These are phyloP conservation scores for Haliaeetus leucogaster DNA, from an alignment of 2,113 vertebrate genomes.

Conservation along the genomic window DNA sequence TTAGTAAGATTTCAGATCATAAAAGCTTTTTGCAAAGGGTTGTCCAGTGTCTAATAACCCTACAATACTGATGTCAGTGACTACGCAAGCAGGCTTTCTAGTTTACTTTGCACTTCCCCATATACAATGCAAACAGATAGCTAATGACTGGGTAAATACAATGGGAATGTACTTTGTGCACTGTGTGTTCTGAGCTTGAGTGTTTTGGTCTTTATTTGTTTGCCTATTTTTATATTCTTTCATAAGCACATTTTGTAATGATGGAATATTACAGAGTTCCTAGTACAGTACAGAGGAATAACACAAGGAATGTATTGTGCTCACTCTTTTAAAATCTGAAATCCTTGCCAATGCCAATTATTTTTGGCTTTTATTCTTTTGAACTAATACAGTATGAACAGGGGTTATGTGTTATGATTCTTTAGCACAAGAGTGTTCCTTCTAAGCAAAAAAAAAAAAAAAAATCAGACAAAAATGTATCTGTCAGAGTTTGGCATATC, in stretches of 20 bases:
- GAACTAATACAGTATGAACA: conserved; percentile 10
- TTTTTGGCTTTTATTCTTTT: conserved; percentile 63
- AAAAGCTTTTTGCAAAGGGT: conserved; percentile 32
- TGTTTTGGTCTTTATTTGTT: conserved; percentile 60
- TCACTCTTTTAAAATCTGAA: conserved; percentile 34
- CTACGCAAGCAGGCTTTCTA: conserved; percentile 42
- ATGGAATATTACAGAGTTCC: conserved; percentile 54
- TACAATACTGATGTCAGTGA: conserved; percentile 23
- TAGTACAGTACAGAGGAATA: conserved; percentile 17
- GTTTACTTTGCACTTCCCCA: conserved; percentile 41
- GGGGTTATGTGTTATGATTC: neutral
- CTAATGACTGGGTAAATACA: conserved; percentile 60
- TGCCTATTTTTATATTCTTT: conserved; percentile 60
- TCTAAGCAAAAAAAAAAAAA: neutral
- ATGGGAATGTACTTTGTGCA: conserved; percentile 32
- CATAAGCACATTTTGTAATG: conserved; percentile 37
- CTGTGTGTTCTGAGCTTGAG: conserved; percentile 35
- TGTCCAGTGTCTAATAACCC: neutral
- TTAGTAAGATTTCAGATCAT: neutral
- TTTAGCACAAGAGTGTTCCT: neutral
- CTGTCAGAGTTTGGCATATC: neutral
- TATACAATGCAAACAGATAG: conserved; percentile 45
- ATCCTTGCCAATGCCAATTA: conserved; percentile 3
- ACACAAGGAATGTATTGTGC: conserved; percentile 45
- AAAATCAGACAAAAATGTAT: neutral